Evolutionary conservation across 2,797 vertebrate genomes (phyloP).

Genomic region (Melanotaenia pygmaea): DNA sequence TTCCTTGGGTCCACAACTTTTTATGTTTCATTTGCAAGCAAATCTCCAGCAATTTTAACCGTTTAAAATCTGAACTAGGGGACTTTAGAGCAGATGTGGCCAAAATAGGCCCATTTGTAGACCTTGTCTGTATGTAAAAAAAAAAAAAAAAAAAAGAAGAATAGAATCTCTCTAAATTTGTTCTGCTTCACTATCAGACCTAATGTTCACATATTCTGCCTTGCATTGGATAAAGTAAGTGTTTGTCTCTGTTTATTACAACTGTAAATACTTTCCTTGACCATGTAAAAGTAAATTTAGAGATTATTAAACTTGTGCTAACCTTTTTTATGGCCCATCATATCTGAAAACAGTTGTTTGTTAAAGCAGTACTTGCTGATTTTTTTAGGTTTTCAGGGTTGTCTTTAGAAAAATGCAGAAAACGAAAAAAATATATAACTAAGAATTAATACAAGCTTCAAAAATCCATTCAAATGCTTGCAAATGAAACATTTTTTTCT

Average conservation of each 20-base stretch:
- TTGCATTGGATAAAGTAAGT: not conserved
- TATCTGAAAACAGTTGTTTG: not conserved
- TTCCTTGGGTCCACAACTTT: too few relatives aligned
- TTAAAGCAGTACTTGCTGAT: not conserved
- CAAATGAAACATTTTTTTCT: not conserved
- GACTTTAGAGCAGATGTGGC: too few relatives aligned
- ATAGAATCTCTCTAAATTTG: too few relatives aligned
- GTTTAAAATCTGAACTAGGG: too few relatives aligned
- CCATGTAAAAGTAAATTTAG: not conserved
- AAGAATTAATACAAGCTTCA: conserved; percentile 16
- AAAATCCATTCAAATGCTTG: conserved; percentile 15
- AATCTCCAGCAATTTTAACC: too few relatives aligned
- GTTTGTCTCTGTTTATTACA: not conserved
- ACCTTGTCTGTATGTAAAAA: too few relatives aligned
- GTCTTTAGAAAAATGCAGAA: not conserved
- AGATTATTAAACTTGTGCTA: not conserved
- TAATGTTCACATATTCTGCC: too few relatives aligned
- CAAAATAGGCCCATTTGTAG: too few relatives aligned
- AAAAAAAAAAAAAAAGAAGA: too few relatives aligned
- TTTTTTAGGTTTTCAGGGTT: not conserved
- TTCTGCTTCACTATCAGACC: too few relatives aligned
- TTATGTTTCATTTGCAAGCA: too few relatives aligned
- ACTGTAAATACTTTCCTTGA: not conserved
- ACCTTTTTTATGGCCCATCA: not conserved
- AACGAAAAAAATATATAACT: not conserved